A percentile compares a stretch with the other conserved stretches of the same genome.
These are phyloP conservation scores for Sabatieria punctata DNA, from an alignment of 2,888 invertebrate species.

Conservation along the genomic window DNA sequence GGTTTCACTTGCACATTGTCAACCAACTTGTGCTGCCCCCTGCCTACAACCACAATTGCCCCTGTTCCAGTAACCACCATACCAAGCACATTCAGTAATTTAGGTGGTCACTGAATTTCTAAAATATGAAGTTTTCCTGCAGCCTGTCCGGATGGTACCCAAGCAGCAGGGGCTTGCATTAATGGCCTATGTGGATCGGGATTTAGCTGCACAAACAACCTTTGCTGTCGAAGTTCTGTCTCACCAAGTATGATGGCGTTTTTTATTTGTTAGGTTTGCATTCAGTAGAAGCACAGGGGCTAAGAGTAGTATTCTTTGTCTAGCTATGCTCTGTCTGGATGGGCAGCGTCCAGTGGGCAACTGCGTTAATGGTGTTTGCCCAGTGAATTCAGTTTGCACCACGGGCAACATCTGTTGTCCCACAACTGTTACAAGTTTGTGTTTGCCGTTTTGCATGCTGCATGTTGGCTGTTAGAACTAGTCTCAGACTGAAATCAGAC, in stretches of 20 bases:
- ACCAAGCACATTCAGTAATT: not conserved
- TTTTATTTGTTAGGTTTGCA: not conserved
- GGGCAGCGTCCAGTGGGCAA: slow-evolving; percentile 2
- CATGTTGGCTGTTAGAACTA: too few species aligned
- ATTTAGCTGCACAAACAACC: slow-evolving; percentile 28
- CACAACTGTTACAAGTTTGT: not conserved
- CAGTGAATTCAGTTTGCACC: slow-evolving; percentile 1
- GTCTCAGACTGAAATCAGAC: too few species aligned
- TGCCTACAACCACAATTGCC: not conserved
- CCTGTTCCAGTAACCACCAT: not conserved
- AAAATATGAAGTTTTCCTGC: slow-evolving; percentile 5
- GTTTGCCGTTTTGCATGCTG: too few species aligned
- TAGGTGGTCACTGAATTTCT: too few species aligned
- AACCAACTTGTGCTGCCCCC: slow-evolving; percentile 17
- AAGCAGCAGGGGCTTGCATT: slow-evolving; percentile 29
- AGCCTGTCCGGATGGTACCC: slow-evolving; percentile 28
- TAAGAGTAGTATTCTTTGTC: too few species aligned
- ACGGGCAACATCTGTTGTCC: slow-evolving; percentile 2
- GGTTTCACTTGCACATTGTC: slow-evolving; percentile 17
- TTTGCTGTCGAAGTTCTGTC: slow-evolving; percentile 21
- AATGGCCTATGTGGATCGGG: slow-evolving; percentile 28
- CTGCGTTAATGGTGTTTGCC: slow-evolving; percentile 5
- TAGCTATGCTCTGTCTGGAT: slow-evolving; percentile 5
- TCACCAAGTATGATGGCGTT: too few species aligned
- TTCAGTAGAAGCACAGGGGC: too few species aligned